A percentile compares a stretch with the other conserved stretches of the same genome.
Evolutionary conservation across 1,140 invertebrate genomes (phyloP).

Genomic region (Hesperophylax magnus): DNA sequence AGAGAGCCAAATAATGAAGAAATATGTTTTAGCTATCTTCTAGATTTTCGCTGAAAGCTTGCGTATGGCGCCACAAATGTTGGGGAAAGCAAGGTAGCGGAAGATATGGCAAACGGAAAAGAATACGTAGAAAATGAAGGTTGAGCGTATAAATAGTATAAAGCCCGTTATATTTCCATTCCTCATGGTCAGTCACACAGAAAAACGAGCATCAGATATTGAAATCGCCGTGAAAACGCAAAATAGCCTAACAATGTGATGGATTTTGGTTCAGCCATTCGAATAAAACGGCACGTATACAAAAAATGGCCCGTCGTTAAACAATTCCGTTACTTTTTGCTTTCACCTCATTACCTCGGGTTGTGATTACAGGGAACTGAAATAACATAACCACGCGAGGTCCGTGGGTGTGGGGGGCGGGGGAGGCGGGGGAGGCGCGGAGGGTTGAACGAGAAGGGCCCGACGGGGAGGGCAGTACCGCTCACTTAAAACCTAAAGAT

Average conservation of each 20-base stretch:
- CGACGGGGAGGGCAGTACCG: not conserved
- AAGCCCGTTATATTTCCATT: no score
- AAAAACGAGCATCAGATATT: no score
- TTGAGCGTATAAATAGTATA: no score
- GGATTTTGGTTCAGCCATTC: slow-evolving; percentile 10
- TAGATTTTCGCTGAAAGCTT: no score
- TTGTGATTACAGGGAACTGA: slow-evolving; percentile 5
- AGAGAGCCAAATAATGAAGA: no score
- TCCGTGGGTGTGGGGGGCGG: not conserved
- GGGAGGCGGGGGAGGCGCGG: not conserved
- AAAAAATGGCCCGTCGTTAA: not conserved
- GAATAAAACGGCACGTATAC: not conserved
- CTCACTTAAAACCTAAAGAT: not conserved
- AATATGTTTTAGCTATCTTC: no score
- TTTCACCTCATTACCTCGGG: slow-evolving; percentile 5
- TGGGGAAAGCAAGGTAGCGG: no score
- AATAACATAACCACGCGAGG: slow-evolving; percentile 22
- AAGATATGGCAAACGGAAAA: no score
- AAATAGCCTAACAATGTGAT: not conserved
- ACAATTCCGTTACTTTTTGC: not conserved
- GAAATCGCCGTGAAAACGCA: not conserved
- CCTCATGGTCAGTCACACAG: no score
- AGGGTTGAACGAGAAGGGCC: not conserved
- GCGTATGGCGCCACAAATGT: no score
- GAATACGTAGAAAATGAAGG: no score